Conservation (phyloP, 2,797 vertebrate genomes). For the Pangasius macronema region DNA sequence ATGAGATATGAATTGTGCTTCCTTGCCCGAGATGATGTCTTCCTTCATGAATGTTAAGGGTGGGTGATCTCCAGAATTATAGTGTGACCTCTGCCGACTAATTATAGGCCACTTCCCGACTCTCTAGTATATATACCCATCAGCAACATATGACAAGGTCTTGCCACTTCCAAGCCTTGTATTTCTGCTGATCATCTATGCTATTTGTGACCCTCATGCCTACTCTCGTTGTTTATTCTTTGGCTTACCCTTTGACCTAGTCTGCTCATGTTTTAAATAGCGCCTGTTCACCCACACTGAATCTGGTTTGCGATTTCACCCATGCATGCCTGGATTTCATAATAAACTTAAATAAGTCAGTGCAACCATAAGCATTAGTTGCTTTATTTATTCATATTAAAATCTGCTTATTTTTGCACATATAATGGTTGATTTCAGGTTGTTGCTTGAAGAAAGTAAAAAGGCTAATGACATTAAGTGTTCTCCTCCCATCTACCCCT, state of each 20-base stretch:
- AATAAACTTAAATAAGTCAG: slow-evolving; percentile 38
- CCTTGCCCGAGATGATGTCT: neutral
- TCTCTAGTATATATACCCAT: neutral
- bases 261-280: neutral
- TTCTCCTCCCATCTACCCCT: slow-evolving; percentile 7
- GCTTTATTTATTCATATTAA: slow-evolving; percentile 40
- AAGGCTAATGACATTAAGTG: slow-evolving; percentile 39
- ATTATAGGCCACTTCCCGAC: neutral
- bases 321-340: neutral
- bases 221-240: neutral
- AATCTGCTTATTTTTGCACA: slow-evolving; percentile 31
- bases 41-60: slow-evolving; percentile 3
- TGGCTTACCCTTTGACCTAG: neutral
- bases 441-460: slow-evolving; percentile 31
- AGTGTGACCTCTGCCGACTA: neutral
- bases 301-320: neutral
- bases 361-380: slow-evolving; percentile 39
- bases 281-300: neutral
- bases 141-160: neutral
- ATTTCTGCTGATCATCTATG: neutral
- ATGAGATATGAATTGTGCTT: neutral
- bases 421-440: slow-evolving; percentile 42
- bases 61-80: neutral
- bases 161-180: neutral
- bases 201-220: neutral